A percentile compares a stretch with the other conserved stretches of the same genome.
These are phyloP conservation scores for Neoscelio sp. DNA, from an alignment of 2,888 invertebrate genomes.

Conservation along the genomic window DNA sequence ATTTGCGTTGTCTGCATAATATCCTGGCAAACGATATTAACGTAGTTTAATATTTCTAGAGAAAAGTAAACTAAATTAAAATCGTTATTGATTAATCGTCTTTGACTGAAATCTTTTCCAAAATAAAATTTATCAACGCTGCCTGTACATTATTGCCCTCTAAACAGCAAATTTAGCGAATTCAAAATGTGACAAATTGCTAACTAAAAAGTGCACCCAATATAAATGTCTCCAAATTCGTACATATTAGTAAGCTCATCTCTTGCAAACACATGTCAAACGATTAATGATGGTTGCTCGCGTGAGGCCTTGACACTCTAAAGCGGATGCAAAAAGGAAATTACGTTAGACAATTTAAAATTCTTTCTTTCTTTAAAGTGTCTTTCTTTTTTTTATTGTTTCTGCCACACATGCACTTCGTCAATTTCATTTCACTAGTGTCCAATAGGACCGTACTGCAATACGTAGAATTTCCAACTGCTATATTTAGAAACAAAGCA, in stretches of 20 bases:
- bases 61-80: slow-evolving; percentile 11
- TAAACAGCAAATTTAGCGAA: slow-evolving; percentile 48
- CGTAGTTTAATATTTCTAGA: slow-evolving; percentile 28
- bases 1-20: slow-evolving; percentile 47
- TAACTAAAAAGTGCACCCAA: slow-evolving; percentile 65
- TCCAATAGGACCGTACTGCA: slow-evolving; percentile 22
- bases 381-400: no score
- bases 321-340: slow-evolving; percentile 65
- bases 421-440: slow-evolving; percentile 50
- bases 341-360: slow-evolving; percentile 55
- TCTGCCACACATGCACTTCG: no score
- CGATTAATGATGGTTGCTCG: slow-evolving; percentile 69
- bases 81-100: slow-evolving; percentile 30
- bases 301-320: slow-evolving; percentile 65
- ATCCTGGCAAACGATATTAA: slow-evolving; percentile 26
- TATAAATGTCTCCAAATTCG: slow-evolving; percentile 60
- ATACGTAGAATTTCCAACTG: slow-evolving; percentile 31
- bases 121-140: slow-evolving; percentile 41
- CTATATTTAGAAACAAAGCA: slow-evolving; percentile 17
- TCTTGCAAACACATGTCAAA: slow-evolving; percentile 68
- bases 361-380: slow-evolving; percentile 23
- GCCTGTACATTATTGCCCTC: slow-evolving; percentile 45
- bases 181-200: slow-evolving; percentile 55
- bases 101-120: slow-evolving; percentile 43
- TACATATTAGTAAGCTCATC: slow-evolving; percentile 67